Evolutionary conservation across 2,113 vertebrate species (phyloP).

Genomic region (Mastomys coucha): DNA sequence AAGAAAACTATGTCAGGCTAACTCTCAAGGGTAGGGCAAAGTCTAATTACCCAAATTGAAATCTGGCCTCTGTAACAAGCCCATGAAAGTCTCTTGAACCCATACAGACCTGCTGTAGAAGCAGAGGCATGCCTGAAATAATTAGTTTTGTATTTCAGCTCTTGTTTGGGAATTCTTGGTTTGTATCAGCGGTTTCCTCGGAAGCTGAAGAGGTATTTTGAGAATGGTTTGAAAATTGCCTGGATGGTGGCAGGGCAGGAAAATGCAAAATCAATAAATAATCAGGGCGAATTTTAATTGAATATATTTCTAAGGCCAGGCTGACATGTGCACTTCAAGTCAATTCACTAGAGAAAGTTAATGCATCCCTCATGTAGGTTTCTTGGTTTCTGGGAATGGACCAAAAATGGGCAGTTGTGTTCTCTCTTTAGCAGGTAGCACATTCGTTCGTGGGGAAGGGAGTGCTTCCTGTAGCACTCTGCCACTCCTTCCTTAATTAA

Average conservation of each 20-base stretch:
- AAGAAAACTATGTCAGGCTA: slow-evolving; percentile 75
- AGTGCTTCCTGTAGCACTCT: no score
- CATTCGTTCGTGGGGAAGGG: neutral
- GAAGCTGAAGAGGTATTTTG: slow-evolving; percentile 76
- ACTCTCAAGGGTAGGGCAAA: slow-evolving; percentile 76
- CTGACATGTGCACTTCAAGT: slow-evolving; percentile 75
- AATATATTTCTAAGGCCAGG: slow-evolving; percentile 62
- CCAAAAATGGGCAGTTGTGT: neutral
- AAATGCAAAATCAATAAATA: slow-evolving; percentile 82
- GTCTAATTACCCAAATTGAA: slow-evolving; percentile 85
- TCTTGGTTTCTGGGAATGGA: slow-evolving; percentile 53
- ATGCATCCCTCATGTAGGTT: neutral
- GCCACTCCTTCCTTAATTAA: slow-evolving; percentile 38
- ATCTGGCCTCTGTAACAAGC: slow-evolving; percentile 77
- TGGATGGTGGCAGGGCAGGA: slow-evolving; percentile 49
- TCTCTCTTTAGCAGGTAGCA: neutral
- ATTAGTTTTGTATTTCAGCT: slow-evolving; percentile 82
- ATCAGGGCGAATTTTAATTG: slow-evolving; percentile 78
- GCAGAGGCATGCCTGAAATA: slow-evolving; percentile 75
- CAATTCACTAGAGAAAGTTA: slow-evolving; percentile 49
- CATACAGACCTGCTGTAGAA: slow-evolving; percentile 76
- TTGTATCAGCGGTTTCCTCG: slow-evolving; percentile 77
- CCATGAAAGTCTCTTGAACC: slow-evolving; percentile 76
- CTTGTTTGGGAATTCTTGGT: slow-evolving; percentile 80
- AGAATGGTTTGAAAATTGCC: slow-evolving; percentile 81